phyloP scores from a whole-genome alignment of 2,888 invertebrate genomes.

The Callyntrura sp. region DNA sequence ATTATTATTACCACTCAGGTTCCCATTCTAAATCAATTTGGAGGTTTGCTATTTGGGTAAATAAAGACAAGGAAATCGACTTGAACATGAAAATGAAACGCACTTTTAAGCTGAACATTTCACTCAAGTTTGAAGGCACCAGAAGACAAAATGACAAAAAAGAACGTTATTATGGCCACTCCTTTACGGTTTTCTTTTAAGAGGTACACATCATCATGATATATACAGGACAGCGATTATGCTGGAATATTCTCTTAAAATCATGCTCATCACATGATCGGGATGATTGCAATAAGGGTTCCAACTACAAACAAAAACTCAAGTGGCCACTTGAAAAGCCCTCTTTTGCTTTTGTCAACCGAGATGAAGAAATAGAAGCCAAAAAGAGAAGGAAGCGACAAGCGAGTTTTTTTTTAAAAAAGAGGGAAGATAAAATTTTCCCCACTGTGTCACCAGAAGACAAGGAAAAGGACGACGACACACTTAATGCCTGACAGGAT shows the following conservation, averaged over 20 bases:
- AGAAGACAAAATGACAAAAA: too few relatives aligned
- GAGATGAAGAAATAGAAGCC: too few relatives aligned
- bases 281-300: slow-evolving; percentile 13
- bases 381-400: slow-evolving; percentile 52
- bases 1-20: slow-evolving; percentile 65
- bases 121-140: too few relatives aligned
- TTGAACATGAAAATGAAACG: slow-evolving; percentile 31
- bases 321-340: slow-evolving; percentile 60
- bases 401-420: slow-evolving; percentile 57
- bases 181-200: too few relatives aligned
- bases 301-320: slow-evolving; percentile 55
- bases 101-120: too few relatives aligned
- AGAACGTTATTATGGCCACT: too few relatives aligned
- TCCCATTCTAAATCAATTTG: slow-evolving; percentile 51
- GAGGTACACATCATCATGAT: too few relatives aligned
- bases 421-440: slow-evolving; percentile 56
- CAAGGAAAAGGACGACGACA: slow-evolving; percentile 53
- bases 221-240: slow-evolving; percentile 31
- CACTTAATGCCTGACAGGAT: slow-evolving; percentile 52
- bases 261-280: slow-evolving; percentile 10
- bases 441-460: slow-evolving; percentile 44
- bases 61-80: slow-evolving; percentile 60
- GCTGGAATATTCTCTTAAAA: slow-evolving; percentile 15
- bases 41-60: too few relatives aligned
- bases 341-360: slow-evolving; percentile 29